phyloP scores from a whole-genome alignment of 2,113 vertebrate genomes.

The Lamprotornis superbus region DNA sequence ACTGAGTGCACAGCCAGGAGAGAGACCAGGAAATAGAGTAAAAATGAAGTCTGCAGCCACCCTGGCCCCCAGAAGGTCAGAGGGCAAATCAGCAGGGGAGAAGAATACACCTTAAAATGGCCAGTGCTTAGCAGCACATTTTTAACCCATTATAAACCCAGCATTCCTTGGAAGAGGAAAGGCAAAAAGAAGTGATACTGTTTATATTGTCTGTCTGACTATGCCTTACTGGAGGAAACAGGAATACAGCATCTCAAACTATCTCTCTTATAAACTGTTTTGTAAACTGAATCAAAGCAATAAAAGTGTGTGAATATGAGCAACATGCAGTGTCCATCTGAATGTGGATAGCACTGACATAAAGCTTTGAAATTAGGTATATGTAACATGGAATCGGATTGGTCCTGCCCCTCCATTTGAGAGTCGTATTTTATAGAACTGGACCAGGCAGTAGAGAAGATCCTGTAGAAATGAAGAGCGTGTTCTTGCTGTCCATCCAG shows the following conservation, averaged over 20 bases:
- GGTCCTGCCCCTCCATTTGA: neutral
- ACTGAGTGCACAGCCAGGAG: slow-evolving; percentile 69
- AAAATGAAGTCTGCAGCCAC: slow-evolving; percentile 76
- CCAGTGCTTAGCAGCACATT: slow-evolving; percentile 45
- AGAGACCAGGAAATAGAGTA: slow-evolving; percentile 78
- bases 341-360: neutral
- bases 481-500: neutral
- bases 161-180: neutral
- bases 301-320: neutral
- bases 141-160: slow-evolving; percentile 6
- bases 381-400: neutral
- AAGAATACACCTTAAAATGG: slow-evolving; percentile 49
- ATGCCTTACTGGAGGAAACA: neutral
- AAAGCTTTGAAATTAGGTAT: neutral
- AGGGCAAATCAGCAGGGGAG: slow-evolving; percentile 75
- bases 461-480: neutral
- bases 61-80: slow-evolving; percentile 78
- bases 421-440: neutral
- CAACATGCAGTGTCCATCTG: accelerated
- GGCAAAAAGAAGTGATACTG: neutral
- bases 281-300: neutral
- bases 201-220: neutral
- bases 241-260: neutral
- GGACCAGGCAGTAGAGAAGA: neutral
- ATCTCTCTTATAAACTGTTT: neutral